Conservation (phyloP, 2,797 vertebrate genomes). For the Vipera ursinii region DNA sequence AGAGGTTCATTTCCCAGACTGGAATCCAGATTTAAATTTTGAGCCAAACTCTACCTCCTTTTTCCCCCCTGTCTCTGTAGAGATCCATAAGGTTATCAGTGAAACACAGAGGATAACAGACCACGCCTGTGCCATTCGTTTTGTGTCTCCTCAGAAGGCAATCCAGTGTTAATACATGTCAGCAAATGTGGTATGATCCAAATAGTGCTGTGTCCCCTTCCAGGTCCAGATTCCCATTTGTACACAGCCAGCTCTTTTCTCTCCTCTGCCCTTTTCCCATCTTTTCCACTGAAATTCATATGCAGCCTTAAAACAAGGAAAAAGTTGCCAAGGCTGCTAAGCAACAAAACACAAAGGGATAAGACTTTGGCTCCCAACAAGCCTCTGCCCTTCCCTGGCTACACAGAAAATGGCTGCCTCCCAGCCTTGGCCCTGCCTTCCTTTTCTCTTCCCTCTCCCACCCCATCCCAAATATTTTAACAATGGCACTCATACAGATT, state of each 20-base stretch:
- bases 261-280: constrained; percentile 18
- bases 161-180: background rate
- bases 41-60: background rate
- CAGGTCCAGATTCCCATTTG: constrained; percentile 13
- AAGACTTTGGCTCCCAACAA: constrained; percentile 10
- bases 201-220: background rate
- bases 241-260: constrained; percentile 12
- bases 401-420: background rate
- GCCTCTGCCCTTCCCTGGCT: constrained; percentile 11
- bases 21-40: background rate
- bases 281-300: constrained; percentile 29
- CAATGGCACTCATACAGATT: background rate
- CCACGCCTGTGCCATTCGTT: background rate
- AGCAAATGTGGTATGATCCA: background rate
- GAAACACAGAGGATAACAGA: background rate
- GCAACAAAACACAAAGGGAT: constrained; percentile 38
- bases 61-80: background rate
- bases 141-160: background rate
- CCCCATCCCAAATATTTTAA: background rate
- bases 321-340: constrained; percentile 38
- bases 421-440: background rate
- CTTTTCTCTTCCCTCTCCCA: background rate
- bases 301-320: constrained; percentile 26
- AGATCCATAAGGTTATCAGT: background rate
- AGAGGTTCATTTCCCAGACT: background rate